Evolutionary conservation across 2,888 invertebrate species (phyloP).

Genomic region (Ochlodes sylvanus): DNA sequence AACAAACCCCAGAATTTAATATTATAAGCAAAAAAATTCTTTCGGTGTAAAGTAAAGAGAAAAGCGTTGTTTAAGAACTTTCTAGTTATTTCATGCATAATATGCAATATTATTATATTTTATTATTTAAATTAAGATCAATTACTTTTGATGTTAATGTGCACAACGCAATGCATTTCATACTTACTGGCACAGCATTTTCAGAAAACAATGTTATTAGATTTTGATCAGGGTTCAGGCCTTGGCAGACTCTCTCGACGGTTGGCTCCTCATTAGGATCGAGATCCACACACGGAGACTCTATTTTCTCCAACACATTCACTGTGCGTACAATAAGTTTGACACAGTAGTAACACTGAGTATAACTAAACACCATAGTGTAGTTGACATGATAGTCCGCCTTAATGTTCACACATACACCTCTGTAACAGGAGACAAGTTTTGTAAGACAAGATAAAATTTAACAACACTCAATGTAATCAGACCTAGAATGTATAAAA

Average conservation of each 20-base stretch:
- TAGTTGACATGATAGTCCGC: slow-evolving; percentile 92
- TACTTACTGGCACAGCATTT: slow-evolving; percentile 91
- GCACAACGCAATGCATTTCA: neutral
- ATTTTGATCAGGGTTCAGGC: slow-evolving; percentile 91
- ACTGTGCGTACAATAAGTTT: slow-evolving; percentile 93
- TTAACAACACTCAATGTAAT: no score
- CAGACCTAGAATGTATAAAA: no score
- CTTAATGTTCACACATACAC: slow-evolving; percentile 89
- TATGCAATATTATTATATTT: no score
- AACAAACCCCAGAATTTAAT: no score
- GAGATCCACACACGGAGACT: slow-evolving; percentile 92
- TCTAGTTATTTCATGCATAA: no score
- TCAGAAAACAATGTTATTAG: slow-evolving; percentile 94
- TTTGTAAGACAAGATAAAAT: no score
- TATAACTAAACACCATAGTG: slow-evolving; percentile 91
- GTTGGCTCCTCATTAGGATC: slow-evolving; percentile 87
- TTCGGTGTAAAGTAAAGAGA: no score
- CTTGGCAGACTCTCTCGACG: slow-evolving; percentile 90
- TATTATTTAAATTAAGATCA: no score
- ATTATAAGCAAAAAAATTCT: no score
- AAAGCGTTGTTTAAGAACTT: no score
- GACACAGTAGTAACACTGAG: slow-evolving; percentile 93
- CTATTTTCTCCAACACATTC: slow-evolving; percentile 95
- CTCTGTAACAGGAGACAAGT: slow-evolving; percentile 70
- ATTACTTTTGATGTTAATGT: neutral